A percentile compares a stretch with the other conserved stretches of the same genome.
These are phyloP conservation scores for Cheilosia vulpina DNA, from an alignment of 2,888 invertebrate species.

Conservation along the genomic window DNA sequence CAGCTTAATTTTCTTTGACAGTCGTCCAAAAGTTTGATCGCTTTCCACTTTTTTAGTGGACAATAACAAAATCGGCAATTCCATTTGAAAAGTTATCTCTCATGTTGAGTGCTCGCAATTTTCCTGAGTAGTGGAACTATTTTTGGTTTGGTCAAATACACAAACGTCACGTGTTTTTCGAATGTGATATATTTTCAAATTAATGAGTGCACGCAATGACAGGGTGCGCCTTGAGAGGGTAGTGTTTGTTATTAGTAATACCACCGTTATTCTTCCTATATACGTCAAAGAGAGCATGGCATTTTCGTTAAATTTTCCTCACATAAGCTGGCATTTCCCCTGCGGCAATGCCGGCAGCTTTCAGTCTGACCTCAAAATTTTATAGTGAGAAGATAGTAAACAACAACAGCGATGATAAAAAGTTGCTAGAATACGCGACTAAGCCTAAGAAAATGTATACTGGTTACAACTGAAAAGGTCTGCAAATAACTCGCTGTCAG, in stretches of 20 bases:
- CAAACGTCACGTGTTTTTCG: constrained; percentile 4
- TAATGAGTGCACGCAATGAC: constrained; percentile 1
- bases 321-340: constrained; percentile 18
- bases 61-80: not conserved
- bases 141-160: constrained; percentile 30
- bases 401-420: constrained; percentile 34
- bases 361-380: constrained; percentile 39
- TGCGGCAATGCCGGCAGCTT: constrained; percentile 11
- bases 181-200: not conserved
- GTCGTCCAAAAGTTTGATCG: constrained; percentile 5
- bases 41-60: not conserved
- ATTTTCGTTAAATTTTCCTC: constrained; percentile 50
- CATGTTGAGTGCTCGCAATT: not conserved
- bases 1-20: constrained; percentile 16
- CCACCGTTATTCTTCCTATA: constrained; percentile 22
- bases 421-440: constrained; percentile 5
- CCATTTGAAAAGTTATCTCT: constrained; percentile 12
- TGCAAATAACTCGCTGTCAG: constrained; percentile 28
- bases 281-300: constrained; percentile 12
- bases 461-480: constrained; percentile 55
- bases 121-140: constrained; percentile 14
- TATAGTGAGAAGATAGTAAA: constrained; percentile 31
- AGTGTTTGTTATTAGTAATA: constrained; percentile 2
- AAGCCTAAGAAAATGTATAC: constrained; percentile 19
- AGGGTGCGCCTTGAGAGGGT: constrained; percentile 23